Conservation (phyloP, 64 coral and sea anemone genomes). For the Pachyseris speciosa region DNA sequence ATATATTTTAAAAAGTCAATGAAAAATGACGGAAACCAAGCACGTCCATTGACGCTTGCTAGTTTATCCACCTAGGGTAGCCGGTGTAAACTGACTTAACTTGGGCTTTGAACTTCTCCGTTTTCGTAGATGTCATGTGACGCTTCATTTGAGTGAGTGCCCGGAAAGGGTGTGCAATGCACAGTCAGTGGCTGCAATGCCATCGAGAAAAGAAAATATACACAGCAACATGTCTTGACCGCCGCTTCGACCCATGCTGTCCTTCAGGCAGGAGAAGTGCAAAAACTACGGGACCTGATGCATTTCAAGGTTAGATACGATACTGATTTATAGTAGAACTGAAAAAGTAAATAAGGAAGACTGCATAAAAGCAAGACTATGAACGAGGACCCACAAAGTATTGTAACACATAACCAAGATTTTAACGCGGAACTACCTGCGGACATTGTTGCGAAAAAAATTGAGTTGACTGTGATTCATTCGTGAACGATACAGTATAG, state of each 20-base stretch:
- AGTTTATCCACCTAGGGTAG: no score
- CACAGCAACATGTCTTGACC: neutral
- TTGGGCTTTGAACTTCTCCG: neutral
- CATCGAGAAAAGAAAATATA: neutral
- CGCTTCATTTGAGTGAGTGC: neutral
- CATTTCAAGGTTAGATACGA: neutral
- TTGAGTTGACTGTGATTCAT: no score
- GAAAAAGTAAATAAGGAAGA: neutral
- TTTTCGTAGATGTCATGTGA: neutral
- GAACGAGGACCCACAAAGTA: neutral
- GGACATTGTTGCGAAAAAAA: no score
- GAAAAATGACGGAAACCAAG: no score
- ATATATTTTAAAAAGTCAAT: no score
- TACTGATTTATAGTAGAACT: neutral
- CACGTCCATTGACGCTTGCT: no score
- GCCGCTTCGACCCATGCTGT: neutral
- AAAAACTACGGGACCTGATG: neutral
- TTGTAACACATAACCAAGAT: no score
- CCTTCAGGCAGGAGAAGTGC: neutral
- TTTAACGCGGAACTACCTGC: no score
- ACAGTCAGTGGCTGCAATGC: neutral
- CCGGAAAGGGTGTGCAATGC: neutral
- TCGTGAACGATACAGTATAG: no score
- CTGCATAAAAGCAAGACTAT: neutral
- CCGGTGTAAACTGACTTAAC: neutral